Percentiles rank a stretch among this genome's conserved stretches.
These are phyloP conservation scores for Leucoptera coffeella DNA, from an alignment of 2,888 invertebrate species.

Conservation along the genomic window DNA sequence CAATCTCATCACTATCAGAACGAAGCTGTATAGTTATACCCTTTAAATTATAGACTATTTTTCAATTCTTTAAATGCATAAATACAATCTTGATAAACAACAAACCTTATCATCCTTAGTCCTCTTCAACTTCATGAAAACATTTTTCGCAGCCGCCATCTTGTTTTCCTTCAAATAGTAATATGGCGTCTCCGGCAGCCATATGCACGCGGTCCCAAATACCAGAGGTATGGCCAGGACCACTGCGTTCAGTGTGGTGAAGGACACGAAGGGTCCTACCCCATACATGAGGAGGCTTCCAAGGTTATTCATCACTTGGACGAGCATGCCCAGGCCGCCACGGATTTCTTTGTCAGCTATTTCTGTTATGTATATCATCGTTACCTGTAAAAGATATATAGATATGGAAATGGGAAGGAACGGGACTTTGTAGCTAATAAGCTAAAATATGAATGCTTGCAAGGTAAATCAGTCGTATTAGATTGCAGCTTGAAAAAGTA, in stretches of 20 bases:
- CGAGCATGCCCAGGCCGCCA: constrained; percentile 37
- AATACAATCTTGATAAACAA: not conserved
- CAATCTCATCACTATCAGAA: too few species aligned
- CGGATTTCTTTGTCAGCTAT: constrained; percentile 46
- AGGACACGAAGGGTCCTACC: constrained; percentile 42
- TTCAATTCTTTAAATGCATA: not conserved
- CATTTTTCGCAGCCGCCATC: constrained; percentile 32
- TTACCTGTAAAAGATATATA: constrained; percentile 20
- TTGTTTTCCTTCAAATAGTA: constrained; percentile 49
- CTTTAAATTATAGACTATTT: too few species aligned
- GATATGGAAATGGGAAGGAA: not conserved
- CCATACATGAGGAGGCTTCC: constrained; percentile 36
- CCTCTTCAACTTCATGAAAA: constrained; percentile 33
- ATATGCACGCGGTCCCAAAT: constrained; percentile 38
- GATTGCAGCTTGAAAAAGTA: too few species aligned
- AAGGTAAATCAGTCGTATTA: not conserved
- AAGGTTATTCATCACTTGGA: constrained; percentile 40
- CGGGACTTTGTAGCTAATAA: not conserved
- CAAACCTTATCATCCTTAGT: constrained; percentile 29
- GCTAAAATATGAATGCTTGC: not conserved
- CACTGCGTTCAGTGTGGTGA: constrained; percentile 29
- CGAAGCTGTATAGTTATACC: too few species aligned
- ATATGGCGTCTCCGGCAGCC: constrained; percentile 60
- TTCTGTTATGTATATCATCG: constrained; percentile 47
- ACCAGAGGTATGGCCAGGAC: constrained; percentile 36